Base-by-base conservation (phyloP, 2,797 vertebrate genomes). In the Melanotaenia boesemani region DNA sequence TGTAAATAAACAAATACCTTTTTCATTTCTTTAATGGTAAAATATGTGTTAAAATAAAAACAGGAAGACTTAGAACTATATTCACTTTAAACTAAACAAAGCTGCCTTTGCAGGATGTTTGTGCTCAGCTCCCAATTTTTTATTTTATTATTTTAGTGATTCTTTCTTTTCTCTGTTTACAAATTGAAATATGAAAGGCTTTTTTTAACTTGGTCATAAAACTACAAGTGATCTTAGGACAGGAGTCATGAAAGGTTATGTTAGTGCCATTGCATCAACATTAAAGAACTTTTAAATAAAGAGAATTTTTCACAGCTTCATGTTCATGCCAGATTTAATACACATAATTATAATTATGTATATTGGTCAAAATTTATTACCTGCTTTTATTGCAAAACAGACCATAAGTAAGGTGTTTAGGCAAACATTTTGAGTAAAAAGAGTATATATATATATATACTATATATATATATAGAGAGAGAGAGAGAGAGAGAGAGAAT, bases 381-480 rank as follows among this genome's bases (percentile, higher is more conserved):
- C 58, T 44, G 63, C 18, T 46, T 58, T n/a, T 57, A 9, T 26
- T 26, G 34, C 44, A 18, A 57, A 20, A 52, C 24, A 54, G n/a
- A 28, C 37, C 26, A 36, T 34, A 58, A 69, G 57, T 26, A 36
- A 41, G 15, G 13, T 52, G 12, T 37, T 26, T 34, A 1, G 36
- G 24, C 32, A 67, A 22, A 63, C 37, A 68, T 46, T 74, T 2
- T 36, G 20, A 80, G 59, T 10, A 37, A 34, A 7, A 10, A 67
- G 11, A 44, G 3, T 6, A 41, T 12, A 22, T n/a, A n/a, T n/a
- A n/a, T n/a, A n/a, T n/a, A n/a, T n/a, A n/a, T n/a, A n/a, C n/a
- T n/a, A n/a, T n/a, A n/a, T n/a, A n/a, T n/a, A n/a, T n/a, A n/a
- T n/a, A n/a, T n/a, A n/a, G n/a, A n/a, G n/a, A n/a, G n/a, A n/a